Conservation (phyloP, 2,797 vertebrate genomes). For the Poeciliopsis gracilis region DNA sequence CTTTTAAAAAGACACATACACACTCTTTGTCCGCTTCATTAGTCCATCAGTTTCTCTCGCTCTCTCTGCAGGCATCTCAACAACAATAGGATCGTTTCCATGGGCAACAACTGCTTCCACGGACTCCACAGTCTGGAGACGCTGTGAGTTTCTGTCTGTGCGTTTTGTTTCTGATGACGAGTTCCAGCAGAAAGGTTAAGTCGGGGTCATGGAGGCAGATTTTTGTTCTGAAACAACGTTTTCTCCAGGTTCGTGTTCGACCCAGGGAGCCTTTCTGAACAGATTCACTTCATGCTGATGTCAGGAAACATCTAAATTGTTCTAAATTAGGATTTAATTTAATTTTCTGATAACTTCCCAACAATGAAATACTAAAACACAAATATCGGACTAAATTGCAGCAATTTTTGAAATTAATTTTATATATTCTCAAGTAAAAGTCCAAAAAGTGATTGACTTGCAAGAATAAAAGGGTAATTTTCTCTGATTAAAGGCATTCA, state of each 20-base stretch:
- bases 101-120: conserved; percentile 96
- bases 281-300: not conserved
- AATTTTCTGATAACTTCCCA: not conserved
- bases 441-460: not conserved
- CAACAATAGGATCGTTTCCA: conserved; percentile 96
- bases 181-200: conserved; percentile 77
- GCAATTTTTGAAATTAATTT: not conserved
- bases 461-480: not conserved
- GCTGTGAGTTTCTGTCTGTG: conserved; percentile 66
- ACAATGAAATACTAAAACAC: not conserved
- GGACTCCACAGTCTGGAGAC: conserved; percentile 82
- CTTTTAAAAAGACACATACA: conserved; percentile 46
- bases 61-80: conserved; percentile 91
- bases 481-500: not conserved
- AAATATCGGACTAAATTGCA: not conserved
- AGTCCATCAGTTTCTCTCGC: conserved; percentile 68
- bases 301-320: not conserved
- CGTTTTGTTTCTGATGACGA: conserved; percentile 23
- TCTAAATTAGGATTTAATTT: not conserved
- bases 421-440: not conserved
- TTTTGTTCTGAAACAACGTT: not conserved
- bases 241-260: not conserved
- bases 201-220: conserved; percentile 41
- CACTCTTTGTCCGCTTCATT: conserved; percentile 67
- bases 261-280: not conserved